Base-by-base conservation (phyloP, 2,113 vertebrate genomes). In the Nothoprocta pentlandii region DNA sequence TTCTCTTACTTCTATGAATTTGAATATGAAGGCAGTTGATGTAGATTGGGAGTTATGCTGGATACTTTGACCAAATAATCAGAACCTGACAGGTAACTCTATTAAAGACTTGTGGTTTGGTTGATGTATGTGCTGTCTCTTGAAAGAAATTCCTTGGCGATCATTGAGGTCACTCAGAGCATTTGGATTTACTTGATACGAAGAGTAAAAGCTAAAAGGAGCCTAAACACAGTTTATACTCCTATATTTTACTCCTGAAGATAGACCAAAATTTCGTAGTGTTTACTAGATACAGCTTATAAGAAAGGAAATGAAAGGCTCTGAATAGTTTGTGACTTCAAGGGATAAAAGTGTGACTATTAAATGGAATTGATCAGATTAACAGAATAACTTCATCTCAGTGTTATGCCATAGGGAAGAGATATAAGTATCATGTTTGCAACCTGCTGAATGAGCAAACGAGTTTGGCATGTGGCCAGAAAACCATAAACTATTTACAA, bases 401-500 rank as follows among this genome's bases (percentile, higher is more conserved):
- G 36, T 79, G 21, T 80, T 67, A 61, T 67, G 32, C 56, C 51
- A 14, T 23, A 16, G 26, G 64, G 36, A 87, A 26, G 51, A 64
- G 30, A 87, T 77, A 92, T 30, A 10, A 53, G 21, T 56, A 63
- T 74, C 49, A 39, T 64, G 68, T 16, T 81, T 67, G 26, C 22
- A 92, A 79, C 47, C 4, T 68, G 28, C 9, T 59, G 59, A 76
- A 32, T 63, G 49, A 87, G 56, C 63, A 77, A 46, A 53, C 25
- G 8, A 83, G 26, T 10, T 13, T 92, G 92, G 77, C 58, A 67
- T 5, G 11, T 41, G 16, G 69, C 69, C 89, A 94, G 49, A 64
- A 36, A 1, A 73, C 68, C 51, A 83, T 61, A 87, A 95, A 90
- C 66, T 81, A 68, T 89, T 94, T 93, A 83, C 49, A 76, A 90